A percentile compares a stretch with the other conserved stretches of the same genome.
Conservation (phyloP, 2,113 vertebrate genomes). For the Sclerurus mexicanus region DNA sequence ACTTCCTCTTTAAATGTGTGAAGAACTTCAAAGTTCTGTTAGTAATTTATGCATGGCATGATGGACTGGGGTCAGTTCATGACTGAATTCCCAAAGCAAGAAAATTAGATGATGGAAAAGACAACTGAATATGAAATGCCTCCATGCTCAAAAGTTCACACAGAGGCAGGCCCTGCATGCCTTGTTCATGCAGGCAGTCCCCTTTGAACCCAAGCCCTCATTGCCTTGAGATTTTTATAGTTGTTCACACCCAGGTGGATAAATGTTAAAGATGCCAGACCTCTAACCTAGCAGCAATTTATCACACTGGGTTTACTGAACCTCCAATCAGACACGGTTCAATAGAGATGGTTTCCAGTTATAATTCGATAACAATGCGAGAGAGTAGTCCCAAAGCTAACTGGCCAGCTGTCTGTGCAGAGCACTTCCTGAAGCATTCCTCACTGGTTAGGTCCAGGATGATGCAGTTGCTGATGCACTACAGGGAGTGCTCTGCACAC, state of each 20-base stretch:
- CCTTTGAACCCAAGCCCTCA: neutral
- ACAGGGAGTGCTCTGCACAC: neutral
- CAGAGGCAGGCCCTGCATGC: neutral
- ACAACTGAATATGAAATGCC: neutral
- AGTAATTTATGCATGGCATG: conserved; percentile 26
- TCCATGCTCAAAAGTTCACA: neutral
- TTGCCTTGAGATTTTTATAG: neutral
- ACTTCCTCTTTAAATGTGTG: neutral
- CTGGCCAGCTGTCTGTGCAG: neutral
- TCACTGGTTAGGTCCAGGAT: neutral
- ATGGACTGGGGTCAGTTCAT: conserved; percentile 27
- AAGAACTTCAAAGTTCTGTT: conserved; percentile 39
- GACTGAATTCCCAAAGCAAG: conserved; percentile 16
- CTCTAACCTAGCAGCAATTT: conserved; percentile 31
- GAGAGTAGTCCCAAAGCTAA: neutral
- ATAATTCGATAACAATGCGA: neutral
- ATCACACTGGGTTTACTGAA: neutral
- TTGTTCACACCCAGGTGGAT: neutral
- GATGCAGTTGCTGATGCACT: neutral
- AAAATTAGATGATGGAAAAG: conserved; percentile 5
- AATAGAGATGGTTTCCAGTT: accelerated
- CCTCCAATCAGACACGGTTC: neutral
- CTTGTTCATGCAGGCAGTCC: neutral
- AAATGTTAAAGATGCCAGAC: conserved; percentile 24
- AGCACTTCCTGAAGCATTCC: neutral